These are phyloP conservation scores for Anhinga anhinga DNA, from an alignment of 2,113 vertebrate genomes.

Conservation along the genomic window DNA sequence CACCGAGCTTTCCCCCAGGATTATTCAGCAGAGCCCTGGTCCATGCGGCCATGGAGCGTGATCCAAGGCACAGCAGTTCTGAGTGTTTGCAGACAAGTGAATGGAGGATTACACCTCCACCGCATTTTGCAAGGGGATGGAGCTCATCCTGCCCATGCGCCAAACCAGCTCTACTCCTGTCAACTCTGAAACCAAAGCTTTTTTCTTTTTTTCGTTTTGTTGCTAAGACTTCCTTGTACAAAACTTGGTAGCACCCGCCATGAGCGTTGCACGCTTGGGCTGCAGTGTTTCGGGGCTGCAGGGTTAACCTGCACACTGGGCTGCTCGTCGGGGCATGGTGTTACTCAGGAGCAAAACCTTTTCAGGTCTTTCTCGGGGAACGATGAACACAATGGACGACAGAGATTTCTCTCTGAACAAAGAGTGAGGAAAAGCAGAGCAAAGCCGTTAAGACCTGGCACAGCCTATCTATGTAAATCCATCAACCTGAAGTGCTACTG, in stretches of 20 bases:
- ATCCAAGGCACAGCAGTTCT: not conserved
- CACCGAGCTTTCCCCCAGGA: not conserved
- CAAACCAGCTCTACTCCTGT: not conserved
- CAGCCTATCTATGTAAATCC: not conserved
- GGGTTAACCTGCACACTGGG: not conserved
- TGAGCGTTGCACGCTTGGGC: fast-evolving
- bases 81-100: not conserved
- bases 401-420: not conserved
- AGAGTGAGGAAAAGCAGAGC: not conserved
- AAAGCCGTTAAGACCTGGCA: not conserved
- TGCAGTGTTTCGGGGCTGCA: not conserved
- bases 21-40: not conserved
- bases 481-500: not conserved
- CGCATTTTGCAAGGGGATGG: not conserved
- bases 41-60: fast-evolving
- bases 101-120: not conserved
- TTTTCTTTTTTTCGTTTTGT: not conserved
- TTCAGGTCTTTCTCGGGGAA: not conserved
- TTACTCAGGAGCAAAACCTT: not conserved
- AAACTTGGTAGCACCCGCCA: fast-evolving
- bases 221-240: not conserved
- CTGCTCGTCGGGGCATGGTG: not conserved
- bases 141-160: fast-evolving
- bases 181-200: not conserved
- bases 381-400: not conserved